Conservation (phyloP, 2,113 vertebrate genomes). For the Sinocyclocheilus anophthalmus region DNA sequence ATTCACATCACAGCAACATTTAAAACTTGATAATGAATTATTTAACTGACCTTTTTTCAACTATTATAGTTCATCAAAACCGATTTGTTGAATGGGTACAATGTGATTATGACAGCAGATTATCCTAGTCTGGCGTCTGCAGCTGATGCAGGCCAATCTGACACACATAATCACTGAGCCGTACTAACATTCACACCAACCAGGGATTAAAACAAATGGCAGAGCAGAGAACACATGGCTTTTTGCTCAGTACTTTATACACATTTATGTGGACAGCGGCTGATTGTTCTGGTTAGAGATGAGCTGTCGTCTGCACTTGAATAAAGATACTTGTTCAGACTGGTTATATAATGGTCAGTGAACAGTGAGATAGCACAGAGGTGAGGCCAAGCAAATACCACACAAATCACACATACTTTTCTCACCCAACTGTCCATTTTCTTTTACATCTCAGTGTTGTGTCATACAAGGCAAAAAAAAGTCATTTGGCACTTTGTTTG, state of each 20-base stretch:
- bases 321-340: constrained; percentile 36
- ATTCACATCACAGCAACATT: background rate
- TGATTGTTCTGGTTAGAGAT: constrained; percentile 19
- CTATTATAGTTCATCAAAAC: background rate
- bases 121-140: constrained; percentile 1
- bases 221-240: background rate
- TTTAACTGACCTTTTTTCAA: background rate
- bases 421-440: background rate
- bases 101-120: background rate
- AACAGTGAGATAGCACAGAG: background rate
- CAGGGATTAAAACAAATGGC: background rate
- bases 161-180: constrained; percentile 31
- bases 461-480: background rate
- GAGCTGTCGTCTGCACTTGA: background rate
- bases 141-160: background rate
- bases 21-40: background rate
- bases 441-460: background rate
- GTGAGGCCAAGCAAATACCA: constrained; percentile 7
- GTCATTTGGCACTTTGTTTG: background rate
- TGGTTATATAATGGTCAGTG: constrained; percentile 36
- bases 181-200: constrained; percentile 27
- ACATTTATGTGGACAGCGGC: background rate
- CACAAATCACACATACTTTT: background rate
- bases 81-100: background rate
- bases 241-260: background rate